A percentile compares a stretch with the other conserved stretches of the same genome.
phyloP scores from a whole-genome alignment of 2,797 vertebrate species.

The Megalops cyprinoides region DNA sequence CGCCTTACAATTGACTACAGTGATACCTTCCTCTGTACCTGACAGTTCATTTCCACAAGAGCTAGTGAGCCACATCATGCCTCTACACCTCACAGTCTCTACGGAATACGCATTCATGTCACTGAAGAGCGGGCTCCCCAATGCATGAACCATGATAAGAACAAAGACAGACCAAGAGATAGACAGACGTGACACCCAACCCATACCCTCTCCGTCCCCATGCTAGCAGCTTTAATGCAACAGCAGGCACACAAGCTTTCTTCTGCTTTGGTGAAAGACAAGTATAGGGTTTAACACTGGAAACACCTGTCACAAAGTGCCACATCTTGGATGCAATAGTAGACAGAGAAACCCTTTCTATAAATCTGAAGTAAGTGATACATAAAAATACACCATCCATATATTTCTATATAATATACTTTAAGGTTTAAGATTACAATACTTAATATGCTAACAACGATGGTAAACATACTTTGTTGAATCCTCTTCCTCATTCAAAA shows the following conservation, averaged over 20 bases:
- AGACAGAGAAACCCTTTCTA: not conserved
- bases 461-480: not conserved
- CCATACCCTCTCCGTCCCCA: not conserved
- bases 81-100: too few relatives aligned
- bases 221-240: not conserved
- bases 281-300: conserved; percentile 11
- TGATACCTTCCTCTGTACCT: too few relatives aligned
- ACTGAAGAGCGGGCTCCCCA: too few relatives aligned
- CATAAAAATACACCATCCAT: conserved; percentile 18
- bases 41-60: too few relatives aligned
- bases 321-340: not conserved
- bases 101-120: too few relatives aligned
- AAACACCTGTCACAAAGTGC: not conserved
- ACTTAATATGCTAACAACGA: not conserved
- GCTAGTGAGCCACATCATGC: too few relatives aligned
- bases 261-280: not conserved
- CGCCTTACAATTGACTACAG: too few relatives aligned
- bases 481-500: not conserved
- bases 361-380: not conserved
- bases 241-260: conserved; percentile 7
- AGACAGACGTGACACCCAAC: not conserved
- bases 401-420: conserved; percentile 19
- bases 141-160: too few relatives aligned
- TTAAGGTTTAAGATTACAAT: conserved; percentile 20
- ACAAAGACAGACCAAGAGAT: too few relatives aligned